Conservation (phyloP, 2,888 invertebrate genomes). For the Pyrrhia umbra region DNA sequence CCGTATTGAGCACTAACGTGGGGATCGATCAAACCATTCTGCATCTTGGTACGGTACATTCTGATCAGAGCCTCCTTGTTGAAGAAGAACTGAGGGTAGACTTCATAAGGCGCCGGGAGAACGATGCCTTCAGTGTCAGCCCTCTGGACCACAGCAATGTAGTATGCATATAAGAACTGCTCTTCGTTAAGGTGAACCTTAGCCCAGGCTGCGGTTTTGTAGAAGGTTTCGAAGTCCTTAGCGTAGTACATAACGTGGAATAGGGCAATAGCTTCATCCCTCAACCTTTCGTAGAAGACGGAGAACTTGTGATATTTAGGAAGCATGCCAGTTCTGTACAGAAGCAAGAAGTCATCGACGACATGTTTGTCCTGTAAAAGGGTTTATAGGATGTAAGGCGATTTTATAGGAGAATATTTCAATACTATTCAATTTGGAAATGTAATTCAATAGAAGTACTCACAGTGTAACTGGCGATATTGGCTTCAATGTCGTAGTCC, state of each 20-base stretch:
- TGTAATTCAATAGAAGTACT: not conserved
- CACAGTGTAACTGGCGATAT: conserved; percentile 75
- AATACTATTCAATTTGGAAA: not conserved
- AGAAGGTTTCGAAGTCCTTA: conserved; percentile 91
- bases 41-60: conserved; percentile 83
- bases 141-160: conserved; percentile 90
- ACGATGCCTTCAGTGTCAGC: conserved; percentile 89
- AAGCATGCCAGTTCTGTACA: conserved; percentile 83
- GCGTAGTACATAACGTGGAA: conserved; percentile 91
- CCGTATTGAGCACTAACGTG: conserved; percentile 78
- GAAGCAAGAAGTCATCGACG: conserved; percentile 81
- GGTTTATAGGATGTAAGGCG: not conserved
- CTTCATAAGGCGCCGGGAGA: conserved; percentile 92
- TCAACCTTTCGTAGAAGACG: conserved; percentile 82
- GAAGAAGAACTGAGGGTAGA: conserved; percentile 91
- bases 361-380: conserved; percentile 80
- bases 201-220: conserved; percentile 89
- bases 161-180: conserved; percentile 91
- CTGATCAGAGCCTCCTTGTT: conserved; percentile 89
- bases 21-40: conserved; percentile 71
- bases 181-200: conserved; percentile 91
- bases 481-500: conserved; percentile 77
- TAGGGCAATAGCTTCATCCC: conserved; percentile 87
- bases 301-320: conserved; percentile 88
- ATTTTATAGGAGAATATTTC: not conserved